These are phyloP conservation scores for Petroica traversi DNA, from an alignment of 2,113 vertebrate species.

Conservation along the genomic window DNA sequence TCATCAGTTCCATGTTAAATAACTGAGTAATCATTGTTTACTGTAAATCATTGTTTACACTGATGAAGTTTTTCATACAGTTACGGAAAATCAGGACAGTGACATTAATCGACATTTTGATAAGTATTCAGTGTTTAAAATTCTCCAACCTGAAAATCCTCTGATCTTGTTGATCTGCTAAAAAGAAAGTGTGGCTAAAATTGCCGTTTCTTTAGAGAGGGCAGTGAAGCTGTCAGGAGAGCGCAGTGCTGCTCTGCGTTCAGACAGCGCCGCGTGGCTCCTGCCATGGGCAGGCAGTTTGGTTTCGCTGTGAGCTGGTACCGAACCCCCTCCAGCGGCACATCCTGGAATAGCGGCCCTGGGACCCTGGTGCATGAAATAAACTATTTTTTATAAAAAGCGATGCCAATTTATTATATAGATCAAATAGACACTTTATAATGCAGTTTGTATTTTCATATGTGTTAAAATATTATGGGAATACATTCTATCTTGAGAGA, in stretches of 20 bases:
- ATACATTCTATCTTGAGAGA: neutral
- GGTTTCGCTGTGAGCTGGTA: neutral
- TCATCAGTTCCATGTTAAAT: neutral
- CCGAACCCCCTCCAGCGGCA: conserved; percentile 23
- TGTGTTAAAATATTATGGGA: neutral
- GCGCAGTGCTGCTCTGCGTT: accelerated
- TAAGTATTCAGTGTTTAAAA: neutral
- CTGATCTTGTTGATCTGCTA: neutral
- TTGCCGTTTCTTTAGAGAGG: too few species aligned
- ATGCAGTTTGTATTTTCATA: neutral
- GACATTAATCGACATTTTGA: neutral
- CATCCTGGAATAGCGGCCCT: neutral
- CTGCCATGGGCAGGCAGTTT: accelerated
- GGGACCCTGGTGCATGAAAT: accelerated
- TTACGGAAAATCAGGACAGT: neutral
- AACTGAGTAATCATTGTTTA: neutral
- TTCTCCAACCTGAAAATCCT: neutral
- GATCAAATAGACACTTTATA: neutral
- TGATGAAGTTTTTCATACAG: neutral
- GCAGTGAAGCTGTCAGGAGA: neutral
- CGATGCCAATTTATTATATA: neutral
- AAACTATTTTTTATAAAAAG: neutral
- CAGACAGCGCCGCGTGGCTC: too few species aligned
- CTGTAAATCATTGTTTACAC: neutral
- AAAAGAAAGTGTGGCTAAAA: neutral